A percentile compares a stretch with the other conserved stretches of the same genome.
Conservation (phyloP, 2,888 invertebrate species). For the Unio delphinus region DNA sequence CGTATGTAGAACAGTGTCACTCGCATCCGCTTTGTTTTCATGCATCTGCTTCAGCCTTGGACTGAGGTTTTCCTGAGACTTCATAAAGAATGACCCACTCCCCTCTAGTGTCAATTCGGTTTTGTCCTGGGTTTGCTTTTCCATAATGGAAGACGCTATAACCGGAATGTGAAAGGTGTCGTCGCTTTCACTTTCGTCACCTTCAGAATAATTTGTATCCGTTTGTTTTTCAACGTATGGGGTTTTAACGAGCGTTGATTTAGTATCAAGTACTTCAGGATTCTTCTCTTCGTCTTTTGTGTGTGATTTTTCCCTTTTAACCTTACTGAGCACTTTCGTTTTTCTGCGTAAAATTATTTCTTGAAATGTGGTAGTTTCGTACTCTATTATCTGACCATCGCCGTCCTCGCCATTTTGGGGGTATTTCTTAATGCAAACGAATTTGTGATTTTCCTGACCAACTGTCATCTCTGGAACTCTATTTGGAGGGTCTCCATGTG, state of each 20-base stretch:
- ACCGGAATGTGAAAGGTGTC: not conserved
- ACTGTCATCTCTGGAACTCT: no score
- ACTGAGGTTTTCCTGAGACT: not conserved
- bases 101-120: no score
- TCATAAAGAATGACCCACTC: no score
- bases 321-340: no score
- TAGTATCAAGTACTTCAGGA: no score
- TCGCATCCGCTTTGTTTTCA: not conserved
- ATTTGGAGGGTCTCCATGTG: no score
- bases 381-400: constrained; percentile 7
- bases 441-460: constrained; percentile 27
- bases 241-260: no score
- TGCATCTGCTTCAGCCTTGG: constrained; percentile 1
- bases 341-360: not conserved
- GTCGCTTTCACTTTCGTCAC: constrained; percentile 12
- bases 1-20: constrained; percentile 10
- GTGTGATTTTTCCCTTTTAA: no score
- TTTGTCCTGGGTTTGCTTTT: not conserved
- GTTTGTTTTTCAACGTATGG: constrained; percentile 16
- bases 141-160: constrained; percentile 2
- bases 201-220: constrained; percentile 23
- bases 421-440: constrained; percentile 34
- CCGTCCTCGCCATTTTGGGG: constrained; percentile 13
- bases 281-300: no score
- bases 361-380: constrained; percentile 5